These are phyloP conservation scores for Bombus impatiens DNA, from an alignment of 1,140 invertebrate species.

Conservation along the genomic window DNA sequence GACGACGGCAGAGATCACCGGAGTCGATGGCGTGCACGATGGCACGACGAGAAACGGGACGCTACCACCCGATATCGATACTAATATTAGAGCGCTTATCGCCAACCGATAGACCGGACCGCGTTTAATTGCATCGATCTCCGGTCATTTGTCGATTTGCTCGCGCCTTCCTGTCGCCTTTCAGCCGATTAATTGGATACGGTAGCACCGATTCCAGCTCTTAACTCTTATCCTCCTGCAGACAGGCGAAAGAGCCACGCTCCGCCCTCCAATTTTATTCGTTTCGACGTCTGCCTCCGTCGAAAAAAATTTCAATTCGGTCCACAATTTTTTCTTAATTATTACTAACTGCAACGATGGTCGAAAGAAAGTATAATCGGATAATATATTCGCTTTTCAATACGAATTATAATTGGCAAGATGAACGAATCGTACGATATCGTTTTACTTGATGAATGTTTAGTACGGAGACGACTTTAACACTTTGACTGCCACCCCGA, in stretches of 20 bases:
- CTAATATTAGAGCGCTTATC: conserved; percentile 1
- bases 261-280: neutral
- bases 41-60: neutral
- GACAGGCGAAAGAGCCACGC: neutral
- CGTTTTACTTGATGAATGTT: no score
- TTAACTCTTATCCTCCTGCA: neutral
- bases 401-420: no score
- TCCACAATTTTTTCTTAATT: no score
- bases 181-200: neutral
- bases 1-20: neutral
- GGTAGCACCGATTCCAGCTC: neutral
- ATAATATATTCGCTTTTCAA: no score
- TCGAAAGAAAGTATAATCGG: no score
- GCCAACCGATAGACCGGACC: neutral
- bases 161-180: neutral
- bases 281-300: neutral
- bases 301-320: no score
- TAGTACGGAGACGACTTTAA: no score
- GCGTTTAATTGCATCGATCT: conserved; percentile 2
- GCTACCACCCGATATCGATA: neutral
- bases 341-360: no score
- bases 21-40: neutral
- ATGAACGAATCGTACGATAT: no score
- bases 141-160: conserved; percentile 1
- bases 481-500: no score